Conservation (phyloP, 2,113 vertebrate species). For the Semicossyphus pulcher region DNA sequence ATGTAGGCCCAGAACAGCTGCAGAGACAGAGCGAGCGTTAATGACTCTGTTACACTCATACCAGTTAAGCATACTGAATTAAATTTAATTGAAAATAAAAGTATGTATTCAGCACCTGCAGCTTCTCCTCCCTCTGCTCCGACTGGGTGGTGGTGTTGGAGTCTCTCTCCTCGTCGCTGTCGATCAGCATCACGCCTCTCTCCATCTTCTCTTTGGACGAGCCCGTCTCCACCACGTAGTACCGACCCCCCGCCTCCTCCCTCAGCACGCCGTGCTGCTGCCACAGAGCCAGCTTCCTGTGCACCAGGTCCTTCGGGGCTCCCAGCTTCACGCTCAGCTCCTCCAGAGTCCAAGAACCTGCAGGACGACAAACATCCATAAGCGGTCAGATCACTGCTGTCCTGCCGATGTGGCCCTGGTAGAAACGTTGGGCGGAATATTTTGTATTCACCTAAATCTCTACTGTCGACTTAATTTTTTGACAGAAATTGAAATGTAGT, state of each 20-base stretch:
- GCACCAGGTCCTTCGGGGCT: conserved; percentile 88
- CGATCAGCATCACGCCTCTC: conserved; percentile 89
- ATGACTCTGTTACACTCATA: neutral
- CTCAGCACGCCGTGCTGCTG: conserved; percentile 95
- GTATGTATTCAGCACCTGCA: conserved; percentile 86
- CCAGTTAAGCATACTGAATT: neutral
- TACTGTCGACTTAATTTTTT: too few relatives aligned
- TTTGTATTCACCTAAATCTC: too few relatives aligned
- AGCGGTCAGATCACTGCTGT: too few relatives aligned
- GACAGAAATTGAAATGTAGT: too few relatives aligned
- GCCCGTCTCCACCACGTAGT: conserved; percentile 91
- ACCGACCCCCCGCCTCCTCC: conserved; percentile 89
- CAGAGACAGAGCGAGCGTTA: neutral
- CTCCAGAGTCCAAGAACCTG: conserved; percentile 91
- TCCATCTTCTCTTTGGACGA: conserved; percentile 89
- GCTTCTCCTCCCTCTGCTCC: conserved; percentile 97
- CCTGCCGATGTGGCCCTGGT: neutral
- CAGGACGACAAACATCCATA: rapidly evolving
- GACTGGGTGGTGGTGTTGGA: conserved; percentile 97
- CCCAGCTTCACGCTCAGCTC: conserved; percentile 91
- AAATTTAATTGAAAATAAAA: neutral
- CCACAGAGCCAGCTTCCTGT: conserved; percentile 94
- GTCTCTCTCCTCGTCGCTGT: conserved; percentile 96
- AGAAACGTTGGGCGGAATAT: neutral
- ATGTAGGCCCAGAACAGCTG: conserved; percentile 99